Evolutionary conservation across 2,797 vertebrate species (phyloP), one percentile per base, ranked within the genome.

Genomic region (Buphagus erythrorhynchus): DNA sequence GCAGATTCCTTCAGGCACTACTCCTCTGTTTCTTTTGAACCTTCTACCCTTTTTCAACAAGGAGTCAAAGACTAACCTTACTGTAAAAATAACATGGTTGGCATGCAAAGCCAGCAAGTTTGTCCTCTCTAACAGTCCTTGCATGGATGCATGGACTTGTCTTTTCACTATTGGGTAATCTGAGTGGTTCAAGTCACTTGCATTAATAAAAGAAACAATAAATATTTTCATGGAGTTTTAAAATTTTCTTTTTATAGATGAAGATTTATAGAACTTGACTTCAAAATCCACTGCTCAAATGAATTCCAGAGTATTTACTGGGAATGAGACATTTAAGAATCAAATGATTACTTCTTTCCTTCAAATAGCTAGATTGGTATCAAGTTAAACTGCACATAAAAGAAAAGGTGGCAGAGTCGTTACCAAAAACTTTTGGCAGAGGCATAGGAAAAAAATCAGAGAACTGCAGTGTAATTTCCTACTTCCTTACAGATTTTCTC

Each of bases 171-270:
- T 10, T 73, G 35, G 19, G 33, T 38, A 75, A 35, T 63, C 38
- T 35, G 29, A 54, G 15, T 31, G 21, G 25, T 85, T 82, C 46
- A 29, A 61, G 38, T 65, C 13, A 38, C 38, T 68, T 79, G 31
- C 17, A 40, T 3, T 0, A 85, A 36, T 91, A 67, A 55, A 91
- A 54, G 16, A 66, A 88, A 36, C 0, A 0, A 21, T 52, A 14
- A 29, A 62, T 54, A 36, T 65, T 84, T 81, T 67, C 2, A 8
- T 29, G 5, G 20, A 35, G 21, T 58, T 91, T 69, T 67, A 15
- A 16, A 66, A 63, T 12, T 66, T 4, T 66, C 4, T 62, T 87
- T 78, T 76, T 63, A n/a, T 73, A 40, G 8, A 36, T 24, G 4
- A 13, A 28, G 11, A 40, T 83, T 77, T 74, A n/a, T 16, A 83